A percentile compares a stretch with the other conserved stretches of the same genome.
Evolutionary conservation across 2,888 invertebrate species (phyloP).

Genomic region (Cyclophora punctaria): DNA sequence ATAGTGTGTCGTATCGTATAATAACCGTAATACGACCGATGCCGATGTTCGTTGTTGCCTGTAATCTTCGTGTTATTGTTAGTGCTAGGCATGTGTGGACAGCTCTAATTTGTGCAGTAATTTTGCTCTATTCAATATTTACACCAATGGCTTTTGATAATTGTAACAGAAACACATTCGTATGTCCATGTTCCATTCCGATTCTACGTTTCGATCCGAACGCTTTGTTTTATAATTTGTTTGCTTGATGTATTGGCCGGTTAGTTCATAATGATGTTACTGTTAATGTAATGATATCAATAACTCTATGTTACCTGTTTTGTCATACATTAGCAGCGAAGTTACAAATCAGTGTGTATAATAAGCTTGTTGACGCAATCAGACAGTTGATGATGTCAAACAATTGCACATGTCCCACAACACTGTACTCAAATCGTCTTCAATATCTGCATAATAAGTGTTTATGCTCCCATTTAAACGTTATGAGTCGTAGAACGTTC

Average conservation of each 20-base stretch:
- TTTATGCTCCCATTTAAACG: constrained; percentile 24
- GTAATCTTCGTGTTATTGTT: constrained; percentile 19
- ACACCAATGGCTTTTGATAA: constrained; percentile 18
- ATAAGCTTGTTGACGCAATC: no score
- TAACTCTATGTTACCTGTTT: no score
- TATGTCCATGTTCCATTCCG: background rate
- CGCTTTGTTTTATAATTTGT: background rate
- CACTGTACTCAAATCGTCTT: constrained; percentile 23
- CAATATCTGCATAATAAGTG: constrained; percentile 23
- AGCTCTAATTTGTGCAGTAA: constrained; percentile 20
- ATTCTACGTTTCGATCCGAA: background rate
- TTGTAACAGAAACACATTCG: constrained; percentile 5
- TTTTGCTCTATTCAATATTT: constrained; percentile 26
- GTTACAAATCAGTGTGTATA: no score
- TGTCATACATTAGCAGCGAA: no score
- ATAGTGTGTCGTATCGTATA: constrained; percentile 4
- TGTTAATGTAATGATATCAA: no score
- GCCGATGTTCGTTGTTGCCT: constrained; percentile 12
- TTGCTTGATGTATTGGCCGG: no score
- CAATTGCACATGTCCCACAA: constrained; percentile 6
- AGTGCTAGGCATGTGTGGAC: constrained; percentile 19
- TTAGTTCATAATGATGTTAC: no score
- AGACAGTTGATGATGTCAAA: background rate
- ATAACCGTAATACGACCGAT: constrained; percentile 20
- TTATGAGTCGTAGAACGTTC: constrained; percentile 17